Conservation (phyloP, 2,888 invertebrate genomes). For the Philonicus albiceps region DNA sequence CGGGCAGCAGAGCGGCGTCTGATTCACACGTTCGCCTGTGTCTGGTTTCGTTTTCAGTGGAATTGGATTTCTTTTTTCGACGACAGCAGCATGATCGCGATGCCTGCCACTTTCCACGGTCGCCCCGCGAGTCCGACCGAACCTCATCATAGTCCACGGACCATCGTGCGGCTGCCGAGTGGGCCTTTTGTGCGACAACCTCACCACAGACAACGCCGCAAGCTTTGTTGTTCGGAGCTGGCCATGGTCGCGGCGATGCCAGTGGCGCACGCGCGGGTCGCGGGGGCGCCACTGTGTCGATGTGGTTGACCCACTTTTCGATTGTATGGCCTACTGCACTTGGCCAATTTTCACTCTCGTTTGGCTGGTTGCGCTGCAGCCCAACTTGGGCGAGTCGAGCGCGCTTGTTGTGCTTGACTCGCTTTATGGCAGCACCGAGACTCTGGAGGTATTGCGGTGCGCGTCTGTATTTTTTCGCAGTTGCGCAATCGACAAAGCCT, state of each 20-base stretch:
- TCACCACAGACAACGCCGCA: background rate
- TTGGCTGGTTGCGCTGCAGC: constrained; percentile 46
- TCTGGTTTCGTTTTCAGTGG: background rate
- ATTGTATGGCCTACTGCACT: constrained; percentile 64
- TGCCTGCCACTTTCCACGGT: background rate
- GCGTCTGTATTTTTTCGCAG: background rate
- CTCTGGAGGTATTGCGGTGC: background rate
- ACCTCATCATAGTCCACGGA: background rate
- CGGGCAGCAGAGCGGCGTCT: background rate
- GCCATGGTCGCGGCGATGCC: background rate
- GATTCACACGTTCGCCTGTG: background rate
- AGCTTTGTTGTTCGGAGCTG: constrained; percentile 18
- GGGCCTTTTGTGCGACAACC: background rate
- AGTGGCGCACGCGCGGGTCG: background rate
- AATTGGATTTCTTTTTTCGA: constrained; percentile 12
- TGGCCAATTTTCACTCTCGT: constrained; percentile 63
- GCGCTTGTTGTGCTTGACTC: constrained; percentile 20
- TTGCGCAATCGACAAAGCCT: background rate
- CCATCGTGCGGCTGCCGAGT: background rate
- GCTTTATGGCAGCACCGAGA: background rate
- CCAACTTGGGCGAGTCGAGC: constrained; percentile 27
- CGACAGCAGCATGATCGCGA: background rate
- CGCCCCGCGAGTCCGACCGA: background rate
- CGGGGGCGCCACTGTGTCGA: constrained; percentile 34
- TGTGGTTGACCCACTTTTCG: constrained; percentile 52